Conservation (phyloP, 2,113 vertebrate species). For the Carassius auratus region DNA sequence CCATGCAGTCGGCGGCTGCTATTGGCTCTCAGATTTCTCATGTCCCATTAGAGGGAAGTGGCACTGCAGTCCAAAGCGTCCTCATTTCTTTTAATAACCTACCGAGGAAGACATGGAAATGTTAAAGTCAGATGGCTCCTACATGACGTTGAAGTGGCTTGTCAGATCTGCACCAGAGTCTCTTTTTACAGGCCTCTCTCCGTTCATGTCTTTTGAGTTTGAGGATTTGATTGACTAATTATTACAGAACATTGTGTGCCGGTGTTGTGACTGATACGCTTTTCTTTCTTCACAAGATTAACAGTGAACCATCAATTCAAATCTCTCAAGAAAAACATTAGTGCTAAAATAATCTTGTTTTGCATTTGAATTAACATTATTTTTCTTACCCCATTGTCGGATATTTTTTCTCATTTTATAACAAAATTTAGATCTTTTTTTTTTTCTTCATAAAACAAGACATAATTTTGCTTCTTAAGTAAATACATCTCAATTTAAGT, state of each 20-base stretch:
- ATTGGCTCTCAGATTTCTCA: slow-evolving; percentile 84
- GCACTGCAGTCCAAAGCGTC: slow-evolving; percentile 81
- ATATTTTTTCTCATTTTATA: no score
- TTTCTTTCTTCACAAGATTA: slow-evolving; percentile 3
- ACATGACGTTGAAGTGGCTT: slow-evolving; percentile 90
- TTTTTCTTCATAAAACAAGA: no score
- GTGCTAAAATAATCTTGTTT: not conserved
- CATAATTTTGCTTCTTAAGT: no score
- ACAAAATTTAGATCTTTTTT: no score
- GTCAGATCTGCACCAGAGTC: slow-evolving; percentile 90
- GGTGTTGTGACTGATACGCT: slow-evolving; percentile 78
- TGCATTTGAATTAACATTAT: no score
- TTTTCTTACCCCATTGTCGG: no score
- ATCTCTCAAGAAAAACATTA: not conserved
- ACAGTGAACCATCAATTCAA: not conserved
- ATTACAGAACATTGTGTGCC: slow-evolving; percentile 81
- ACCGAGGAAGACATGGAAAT: slow-evolving; percentile 95
- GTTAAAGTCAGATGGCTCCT: slow-evolving; percentile 87
- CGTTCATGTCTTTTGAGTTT: slow-evolving; percentile 71
- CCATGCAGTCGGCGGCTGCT: slow-evolving; percentile 89
- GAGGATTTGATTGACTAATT: slow-evolving; percentile 80
- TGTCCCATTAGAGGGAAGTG: slow-evolving; percentile 87
- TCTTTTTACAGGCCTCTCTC: slow-evolving; percentile 83
- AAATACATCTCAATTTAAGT: no score
- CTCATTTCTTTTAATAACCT: slow-evolving; percentile 99